Base-by-base conservation (phyloP, 2,797 vertebrate genomes). In the Diplodus puntazzo region DNA sequence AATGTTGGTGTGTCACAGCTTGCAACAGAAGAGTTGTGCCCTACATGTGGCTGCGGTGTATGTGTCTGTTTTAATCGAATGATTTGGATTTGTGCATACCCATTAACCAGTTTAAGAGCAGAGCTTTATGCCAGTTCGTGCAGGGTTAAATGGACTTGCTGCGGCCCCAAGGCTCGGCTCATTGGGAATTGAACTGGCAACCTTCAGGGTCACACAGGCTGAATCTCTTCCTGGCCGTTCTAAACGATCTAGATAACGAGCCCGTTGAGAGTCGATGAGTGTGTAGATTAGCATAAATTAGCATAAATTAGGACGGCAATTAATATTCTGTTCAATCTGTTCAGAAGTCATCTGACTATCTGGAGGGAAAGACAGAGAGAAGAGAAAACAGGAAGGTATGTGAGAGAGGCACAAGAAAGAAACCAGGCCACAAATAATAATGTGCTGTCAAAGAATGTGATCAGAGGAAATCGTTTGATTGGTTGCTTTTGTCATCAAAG, bases 301-400 rank as follows among this genome's bases (percentile, higher is more conserved):
- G 25, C 91, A 93, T 94, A 92, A 91, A 94, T 93, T 92, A 93
- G 89, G 74, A 69, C 76, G 73, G 69, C 80, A 93, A 93, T 94
- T 94, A 93, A 93, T 93, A 94, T 93, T 93, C 91, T 80, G 85
- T 91, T 92, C 92, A 93, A 91, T 94, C 88, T 94, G 90, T 91
- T 92, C 86, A 83, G 81, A 93, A 91, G 88, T 92, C 84, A 82
- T 92, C 77, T 68, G 74, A 87, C 88, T 88, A 82, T 89, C 75
- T 82, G 39, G 80, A 87, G 87, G 85, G 73, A 86, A 71, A 91
- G 87, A 80, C 62, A 43, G 65, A 57, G 50, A 79, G 86, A 79
- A 54, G 73, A 63, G 64, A 86, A 89, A 87, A 84, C 78, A 84
- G 71, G 83, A 86, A 87, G 86, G 76, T 72, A 64, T 63, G 73